Conservation (phyloP, 2,888 invertebrate species). For the Metalampra italica region DNA sequence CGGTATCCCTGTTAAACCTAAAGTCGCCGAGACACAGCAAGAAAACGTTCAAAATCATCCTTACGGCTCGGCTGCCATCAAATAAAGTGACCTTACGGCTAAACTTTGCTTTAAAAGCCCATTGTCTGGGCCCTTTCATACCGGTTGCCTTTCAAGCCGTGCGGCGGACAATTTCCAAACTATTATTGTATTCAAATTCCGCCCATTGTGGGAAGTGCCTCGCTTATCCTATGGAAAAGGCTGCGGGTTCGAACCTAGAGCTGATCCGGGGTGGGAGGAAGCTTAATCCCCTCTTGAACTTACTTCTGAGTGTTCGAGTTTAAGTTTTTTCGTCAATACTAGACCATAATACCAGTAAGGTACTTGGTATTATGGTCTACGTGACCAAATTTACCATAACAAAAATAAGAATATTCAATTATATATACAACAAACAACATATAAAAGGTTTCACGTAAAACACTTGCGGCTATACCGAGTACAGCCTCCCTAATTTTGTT, state of each 20-base stretch:
- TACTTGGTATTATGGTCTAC: too few species aligned
- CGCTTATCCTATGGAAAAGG: conserved; percentile 33
- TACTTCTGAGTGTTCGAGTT: too few species aligned
- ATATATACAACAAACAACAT: too few species aligned
- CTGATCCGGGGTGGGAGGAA: too few species aligned
- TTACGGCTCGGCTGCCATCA: conserved; percentile 24
- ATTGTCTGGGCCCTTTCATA: conserved; percentile 36
- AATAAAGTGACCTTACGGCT: conserved; percentile 40
- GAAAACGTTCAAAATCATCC: background rate
- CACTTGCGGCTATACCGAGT: too few species aligned
- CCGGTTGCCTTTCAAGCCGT: conserved; percentile 30
- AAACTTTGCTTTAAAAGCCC: conserved; percentile 34
- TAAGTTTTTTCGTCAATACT: too few species aligned
- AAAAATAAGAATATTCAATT: too few species aligned
- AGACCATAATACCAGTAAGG: too few species aligned
- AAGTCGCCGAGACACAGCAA: background rate
- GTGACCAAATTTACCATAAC: too few species aligned
- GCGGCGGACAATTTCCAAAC: conserved; percentile 46
- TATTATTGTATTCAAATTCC: conserved; percentile 69
- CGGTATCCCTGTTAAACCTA: background rate
- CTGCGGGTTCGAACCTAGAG: conserved; percentile 3
- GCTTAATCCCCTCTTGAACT: too few species aligned
- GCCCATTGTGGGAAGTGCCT: conserved; percentile 40
- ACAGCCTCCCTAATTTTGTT: too few species aligned
- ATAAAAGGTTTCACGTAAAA: too few species aligned